Base-by-base conservation (phyloP, 2,797 vertebrate genomes). In the Parauchenoglanis ngamensis region DNA sequence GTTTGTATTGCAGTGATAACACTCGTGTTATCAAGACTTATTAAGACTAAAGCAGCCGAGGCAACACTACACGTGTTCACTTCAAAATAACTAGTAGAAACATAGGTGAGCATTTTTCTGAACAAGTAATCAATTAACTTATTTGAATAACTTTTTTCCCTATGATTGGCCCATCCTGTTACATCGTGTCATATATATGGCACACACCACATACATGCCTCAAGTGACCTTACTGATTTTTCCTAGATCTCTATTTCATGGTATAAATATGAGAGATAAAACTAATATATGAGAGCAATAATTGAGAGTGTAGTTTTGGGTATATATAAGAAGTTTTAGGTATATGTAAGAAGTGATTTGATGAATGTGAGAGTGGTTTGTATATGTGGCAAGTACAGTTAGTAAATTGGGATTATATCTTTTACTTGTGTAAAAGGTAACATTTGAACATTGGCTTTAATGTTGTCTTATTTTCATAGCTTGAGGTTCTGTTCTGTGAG, bases 401-500 rank as follows among this genome's bases (percentile, higher is more conserved):
- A 57, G 76, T 10, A 35, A 57, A 78, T 2, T 35, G 3, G 31
- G 28, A 78, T n/a, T 78, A 21, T 56, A 21, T 31, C 1, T 19
- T 78, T 56, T 4, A 21, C 15, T 54, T 17, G 25, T 54, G n/a
- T 77, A 52, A 76, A 52, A 13, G 25, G 13, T 76, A 76, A 17
- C 52, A 40, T 35, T 21, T 12, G 21, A 23, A 57, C 23, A 78
- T 35, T 23, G 15, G 49, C 75, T 57, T 78, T 57, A 78, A 57
- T 78, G 54, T 8, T 28, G 31, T 12, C 28, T 6, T 15, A 49
- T n/a, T 49, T 49, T 75, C 44, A 21, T 31, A 35, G 28, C 72
- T 67, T 63, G 44, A 40, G 40, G 80, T n/a, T 61, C 17, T 44
- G 40, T 40, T 56, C 23, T 86, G 75, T 72, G 40, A 86, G 54